phyloP scores from a whole-genome alignment of 2,797 vertebrate genomes.

The Acridotheres tristis region DNA sequence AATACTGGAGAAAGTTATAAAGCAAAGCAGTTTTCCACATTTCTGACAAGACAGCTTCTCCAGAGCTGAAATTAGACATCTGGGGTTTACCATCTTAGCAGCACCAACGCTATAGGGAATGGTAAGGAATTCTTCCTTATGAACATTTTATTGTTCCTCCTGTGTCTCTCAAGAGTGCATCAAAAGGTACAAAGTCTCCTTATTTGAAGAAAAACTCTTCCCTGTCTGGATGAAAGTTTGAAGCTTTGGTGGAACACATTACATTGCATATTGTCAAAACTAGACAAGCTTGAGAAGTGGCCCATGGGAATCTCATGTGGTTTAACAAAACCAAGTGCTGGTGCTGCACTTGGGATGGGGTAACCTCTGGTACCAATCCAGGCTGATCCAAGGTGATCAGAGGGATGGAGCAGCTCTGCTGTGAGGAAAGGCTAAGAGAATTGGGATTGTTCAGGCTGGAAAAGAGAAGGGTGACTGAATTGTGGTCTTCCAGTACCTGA shows the following conservation, averaged over 20 bases:
- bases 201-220: neutral
- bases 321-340: neutral
- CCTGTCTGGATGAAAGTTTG: neutral
- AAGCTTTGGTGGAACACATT: neutral
- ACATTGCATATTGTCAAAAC: neutral
- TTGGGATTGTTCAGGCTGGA: accelerated
- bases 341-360: neutral
- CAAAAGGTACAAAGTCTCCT: neutral
- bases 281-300: too few species aligned
- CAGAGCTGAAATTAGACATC: neutral
- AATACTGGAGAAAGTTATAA: neutral
- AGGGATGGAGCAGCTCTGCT: neutral
- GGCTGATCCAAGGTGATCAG: neutral
- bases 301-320: too few species aligned
- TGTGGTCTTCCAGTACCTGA: accelerated
- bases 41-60: neutral
- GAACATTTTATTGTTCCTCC: neutral
- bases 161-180: neutral
- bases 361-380: neutral
- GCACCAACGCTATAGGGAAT: neutral
- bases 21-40: neutral
- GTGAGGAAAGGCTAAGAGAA: neutral
- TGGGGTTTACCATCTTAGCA: neutral
- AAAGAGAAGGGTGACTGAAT: accelerated
- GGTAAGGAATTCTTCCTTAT: neutral